Base-by-base conservation (phyloP, 2,888 invertebrate species). In the Fragum whitleyi region DNA sequence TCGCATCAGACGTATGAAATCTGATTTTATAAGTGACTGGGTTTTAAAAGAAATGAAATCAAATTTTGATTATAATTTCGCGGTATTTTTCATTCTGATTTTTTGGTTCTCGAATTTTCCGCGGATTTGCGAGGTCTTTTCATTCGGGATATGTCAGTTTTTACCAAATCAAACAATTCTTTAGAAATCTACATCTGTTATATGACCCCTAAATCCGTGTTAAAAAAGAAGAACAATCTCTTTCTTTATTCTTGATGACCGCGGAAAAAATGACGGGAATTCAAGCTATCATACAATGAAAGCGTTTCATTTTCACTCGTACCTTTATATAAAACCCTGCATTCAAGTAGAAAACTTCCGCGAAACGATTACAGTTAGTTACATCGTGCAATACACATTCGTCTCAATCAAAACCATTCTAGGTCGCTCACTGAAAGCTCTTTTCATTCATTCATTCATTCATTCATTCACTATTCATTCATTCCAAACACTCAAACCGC, bases 61-160 rank as follows among this genome's bases (percentile, higher is more conserved):
- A 80, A 78, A 83, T 80, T 83, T 76, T 75, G 77, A 83, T 83
- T 83, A 83, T 80, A 51, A 73, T 78, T 73, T 80, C 65, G 65
- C 65, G 65, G 65, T 74, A 65, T 65, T 65, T 65, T 65, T 65
- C 65, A 65, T 65, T 65, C 65, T 65, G n/a, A n/a, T 42, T 42
- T 42, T 65, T 42, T 39, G 16, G 9, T 36, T 39, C 65, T 65
- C 65, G 65, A 65, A 65, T 65, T 65, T 65, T 65, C 65, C 65
- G 65, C 65, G 65, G 65, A 65, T 65, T 65, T 65, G 42, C 42
- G 65, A 42, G 65, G 2, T 39, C 65, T 26, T 42, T 65, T 65
- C 65, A 65, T 26, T 65, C 65, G 65, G 39, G 65, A 65, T 65
- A 65, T 65, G 65, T 65, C 65, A 65, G 65, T 65, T 65, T 65